Percentiles rank a stretch among this genome's conserved stretches.
Conservation (phyloP, 2,797 vertebrate species). For the Mus spretus region DNA sequence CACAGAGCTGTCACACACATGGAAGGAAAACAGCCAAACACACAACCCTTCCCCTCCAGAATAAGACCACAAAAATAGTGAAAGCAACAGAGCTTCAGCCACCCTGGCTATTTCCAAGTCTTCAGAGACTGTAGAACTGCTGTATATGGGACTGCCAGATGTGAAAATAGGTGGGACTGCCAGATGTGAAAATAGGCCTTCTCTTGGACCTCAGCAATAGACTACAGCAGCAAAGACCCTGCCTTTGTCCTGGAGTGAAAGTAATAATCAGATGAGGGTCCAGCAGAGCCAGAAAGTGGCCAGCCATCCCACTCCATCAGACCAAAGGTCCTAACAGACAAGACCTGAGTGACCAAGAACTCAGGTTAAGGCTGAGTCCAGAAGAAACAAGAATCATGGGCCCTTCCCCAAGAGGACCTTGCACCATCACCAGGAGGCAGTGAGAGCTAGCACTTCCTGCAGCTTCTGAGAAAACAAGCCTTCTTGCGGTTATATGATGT, state of each 20-base stretch:
- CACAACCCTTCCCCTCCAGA: neutral
- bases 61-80: constrained; percentile 33
- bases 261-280: constrained; percentile 77
- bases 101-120: constrained; percentile 61
- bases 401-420: neutral
- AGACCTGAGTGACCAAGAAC: constrained; percentile 68
- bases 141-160: neutral
- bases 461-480: constrained; percentile 44
- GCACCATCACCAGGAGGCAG: neutral
- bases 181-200: neutral
- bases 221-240: neutral
- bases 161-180: neutral
- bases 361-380: neutral
- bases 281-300: constrained; percentile 82
- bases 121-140: neutral
- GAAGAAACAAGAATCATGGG: neutral
- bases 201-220: constrained; percentile 54
- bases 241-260: constrained; percentile 74
- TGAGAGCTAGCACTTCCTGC: neutral
- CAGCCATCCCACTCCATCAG: constrained; percentile 83
- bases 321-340: constrained; percentile 81
- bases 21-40: neutral
- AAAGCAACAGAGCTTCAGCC: constrained; percentile 39
- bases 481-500: neutral
- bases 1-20: neutral